Percentiles rank a stretch among this genome's conserved stretches.
These are phyloP conservation scores for Parauchenoglanis punctatus DNA, from an alignment of 2,797 vertebrate species.

Conservation along the genomic window DNA sequence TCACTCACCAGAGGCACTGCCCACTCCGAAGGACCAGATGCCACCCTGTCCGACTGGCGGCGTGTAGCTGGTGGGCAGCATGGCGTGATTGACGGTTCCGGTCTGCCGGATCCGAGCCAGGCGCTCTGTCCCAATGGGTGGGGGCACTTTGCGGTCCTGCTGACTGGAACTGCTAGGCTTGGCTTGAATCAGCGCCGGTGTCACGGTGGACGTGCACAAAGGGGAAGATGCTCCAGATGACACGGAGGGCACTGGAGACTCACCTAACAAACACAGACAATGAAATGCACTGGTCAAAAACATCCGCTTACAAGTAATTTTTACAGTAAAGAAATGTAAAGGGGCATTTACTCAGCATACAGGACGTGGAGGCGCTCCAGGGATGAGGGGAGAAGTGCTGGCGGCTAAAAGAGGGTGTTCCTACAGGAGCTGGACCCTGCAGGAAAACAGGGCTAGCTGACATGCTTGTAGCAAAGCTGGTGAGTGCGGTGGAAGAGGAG, in stretches of 20 bases:
- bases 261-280: slow-evolving; percentile 78
- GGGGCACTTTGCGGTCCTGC: slow-evolving; percentile 95
- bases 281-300: background rate
- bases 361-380: slow-evolving; percentile 96
- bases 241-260: slow-evolving; percentile 92
- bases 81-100: slow-evolving; percentile 87
- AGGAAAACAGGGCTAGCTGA: slow-evolving; percentile 93
- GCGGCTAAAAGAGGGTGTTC: slow-evolving; percentile 95
- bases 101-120: slow-evolving; percentile 95
- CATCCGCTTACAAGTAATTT: background rate
- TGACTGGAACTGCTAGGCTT: slow-evolving; percentile 82
- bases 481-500: slow-evolving; percentile 83
- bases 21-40: slow-evolving; percentile 98
- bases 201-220: slow-evolving; percentile 87
- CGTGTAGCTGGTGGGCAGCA: slow-evolving; percentile 91
- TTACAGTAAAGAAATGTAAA: background rate
- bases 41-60: slow-evolving; percentile 95
- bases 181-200: slow-evolving; percentile 84
- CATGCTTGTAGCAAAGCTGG: slow-evolving; percentile 92
- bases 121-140: slow-evolving; percentile 94
- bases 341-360: slow-evolving; percentile 70
- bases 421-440: slow-evolving; percentile 87
- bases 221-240: slow-evolving; percentile 91
- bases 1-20: slow-evolving; percentile 87
- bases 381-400: slow-evolving; percentile 99